Evolutionary conservation across 2,113 vertebrate genomes (phyloP), one percentile per base, ranked within the genome.

Genomic region (Pantherophis guttatus): DNA sequence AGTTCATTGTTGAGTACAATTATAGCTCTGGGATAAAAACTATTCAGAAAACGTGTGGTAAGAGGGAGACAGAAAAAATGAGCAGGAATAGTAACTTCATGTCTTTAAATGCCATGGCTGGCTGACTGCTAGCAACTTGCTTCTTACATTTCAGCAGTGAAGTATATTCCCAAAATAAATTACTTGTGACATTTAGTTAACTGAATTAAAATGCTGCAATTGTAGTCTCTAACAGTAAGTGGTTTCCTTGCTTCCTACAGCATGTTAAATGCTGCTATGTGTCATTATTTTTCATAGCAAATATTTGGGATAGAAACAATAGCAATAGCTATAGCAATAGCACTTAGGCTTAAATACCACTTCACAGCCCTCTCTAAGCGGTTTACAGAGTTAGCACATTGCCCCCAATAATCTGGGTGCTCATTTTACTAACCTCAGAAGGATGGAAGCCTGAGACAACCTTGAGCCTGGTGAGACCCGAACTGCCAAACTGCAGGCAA

Each of bases 231-330:
- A 86, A 86, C 33, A 10, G 48, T 50, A 24, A 86, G 19, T 86
- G 19, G 19, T 86, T 50, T 86, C 26, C 52, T n/a, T 7, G n/a
- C 39, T 57, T 65, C 39, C 1, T 90, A 91, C 62, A 62, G 92
- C 44, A 44, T 21, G 44, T 87, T 65, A 90, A 87, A 90, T 55
- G 52, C 55, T 62, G 48, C 24, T 39, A 33, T 86, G 54, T 95
- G 33, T 6, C 24, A 86, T 57, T 17, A 9, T 48, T 90, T 94
- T 94, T 85, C 57, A 15, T 8, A 92, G 89, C 58, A 33, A 75
- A 70, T 89, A 89, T 88, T 89, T 9, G 93, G 8, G 1, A 88
- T 39, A 75, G 93, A 95, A 53, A 50, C 53, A 93, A 15, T 17
- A 55, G 13, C 54, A 17, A 55, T 55, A 55, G 13, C 54, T 55